Percentiles rank a stretch among this genome's conserved stretches.
Evolutionary conservation across 2,797 vertebrate species (phyloP).

Genomic region (Scolopax bukidnonensis): DNA sequence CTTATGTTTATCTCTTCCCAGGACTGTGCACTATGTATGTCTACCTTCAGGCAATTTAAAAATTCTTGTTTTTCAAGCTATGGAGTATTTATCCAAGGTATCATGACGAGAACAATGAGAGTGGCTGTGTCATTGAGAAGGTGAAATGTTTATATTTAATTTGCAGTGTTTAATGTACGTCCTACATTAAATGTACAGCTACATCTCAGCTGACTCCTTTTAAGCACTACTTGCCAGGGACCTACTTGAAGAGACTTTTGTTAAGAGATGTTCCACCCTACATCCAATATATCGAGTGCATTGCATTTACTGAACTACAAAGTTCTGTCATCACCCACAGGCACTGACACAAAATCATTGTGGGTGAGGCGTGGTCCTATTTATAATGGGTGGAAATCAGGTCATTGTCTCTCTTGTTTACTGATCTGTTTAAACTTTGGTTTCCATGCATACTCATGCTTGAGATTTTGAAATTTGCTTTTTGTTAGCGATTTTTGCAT

Average conservation of each 20-base stretch:
- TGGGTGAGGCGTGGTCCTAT: slow-evolving; percentile 27
- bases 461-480: slow-evolving; percentile 37
- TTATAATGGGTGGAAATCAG: slow-evolving; percentile 30
- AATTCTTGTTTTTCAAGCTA: background rate
- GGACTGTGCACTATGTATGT: background rate
- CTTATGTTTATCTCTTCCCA: background rate
- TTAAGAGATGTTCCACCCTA: background rate
- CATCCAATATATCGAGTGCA: background rate
- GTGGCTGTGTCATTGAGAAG: background rate
- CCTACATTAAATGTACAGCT: too few species aligned
- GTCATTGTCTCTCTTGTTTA: slow-evolving; percentile 46
- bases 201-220: background rate
- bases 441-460: slow-evolving; percentile 29
- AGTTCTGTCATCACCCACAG: slow-evolving; percentile 33
- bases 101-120: background rate
- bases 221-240: background rate
- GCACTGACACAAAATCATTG: slow-evolving; percentile 25
- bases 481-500: background rate
- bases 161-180: background rate
- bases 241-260: background rate
- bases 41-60: background rate
- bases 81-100: background rate
- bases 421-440: slow-evolving; percentile 41
- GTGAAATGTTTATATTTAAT: background rate
- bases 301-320: background rate